phyloP scores from a whole-genome alignment of 2,888 invertebrate species.

The Ophion costatus region DNA sequence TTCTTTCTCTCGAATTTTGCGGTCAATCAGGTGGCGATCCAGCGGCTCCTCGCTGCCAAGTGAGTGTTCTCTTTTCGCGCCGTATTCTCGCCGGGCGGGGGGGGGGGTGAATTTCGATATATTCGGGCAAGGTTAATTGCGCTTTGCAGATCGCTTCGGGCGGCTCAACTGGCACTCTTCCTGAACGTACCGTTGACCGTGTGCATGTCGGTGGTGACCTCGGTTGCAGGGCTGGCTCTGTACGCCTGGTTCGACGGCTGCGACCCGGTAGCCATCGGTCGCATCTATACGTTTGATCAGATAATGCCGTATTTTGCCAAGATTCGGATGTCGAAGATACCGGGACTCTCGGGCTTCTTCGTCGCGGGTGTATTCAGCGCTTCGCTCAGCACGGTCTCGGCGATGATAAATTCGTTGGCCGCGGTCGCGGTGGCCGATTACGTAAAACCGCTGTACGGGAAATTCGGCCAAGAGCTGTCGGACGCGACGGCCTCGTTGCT shows the following conservation, averaged over 20 bases:
- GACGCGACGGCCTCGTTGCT: conserved; percentile 90
- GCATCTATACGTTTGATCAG: conserved; percentile 88
- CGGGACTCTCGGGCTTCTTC: conserved; percentile 81
- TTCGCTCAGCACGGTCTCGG: conserved; percentile 95
- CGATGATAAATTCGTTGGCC: conserved; percentile 94
- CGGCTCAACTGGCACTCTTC: conserved; percentile 90
- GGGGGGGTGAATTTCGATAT: too few species aligned
- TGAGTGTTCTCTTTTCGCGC: conserved; percentile 77
- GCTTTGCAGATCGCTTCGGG: conserved; percentile 84
- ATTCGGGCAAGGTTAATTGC: too few species aligned
- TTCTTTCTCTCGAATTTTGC: conserved; percentile 92
- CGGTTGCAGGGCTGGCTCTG: conserved; percentile 89
- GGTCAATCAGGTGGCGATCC: conserved; percentile 94
- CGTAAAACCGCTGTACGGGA: conserved; percentile 84
- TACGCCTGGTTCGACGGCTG: conserved; percentile 93
- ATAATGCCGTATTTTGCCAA: conserved; percentile 91
- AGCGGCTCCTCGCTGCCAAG: conserved; percentile 89
- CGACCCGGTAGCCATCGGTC: conserved; percentile 89
- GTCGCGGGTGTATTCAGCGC: conserved; percentile 92
- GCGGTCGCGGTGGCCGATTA: conserved; percentile 96
- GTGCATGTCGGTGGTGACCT: conserved; percentile 88
- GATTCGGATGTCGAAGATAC: conserved; percentile 85
- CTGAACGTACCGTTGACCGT: conserved; percentile 91
- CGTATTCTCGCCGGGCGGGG: too few species aligned
- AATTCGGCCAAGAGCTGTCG: conserved; percentile 87